Percentiles rank a stretch among this genome's conserved stretches.
These are phyloP conservation scores for Antennarius maculatus DNA, from an alignment of 2,797 vertebrate genomes.

Conservation along the genomic window DNA sequence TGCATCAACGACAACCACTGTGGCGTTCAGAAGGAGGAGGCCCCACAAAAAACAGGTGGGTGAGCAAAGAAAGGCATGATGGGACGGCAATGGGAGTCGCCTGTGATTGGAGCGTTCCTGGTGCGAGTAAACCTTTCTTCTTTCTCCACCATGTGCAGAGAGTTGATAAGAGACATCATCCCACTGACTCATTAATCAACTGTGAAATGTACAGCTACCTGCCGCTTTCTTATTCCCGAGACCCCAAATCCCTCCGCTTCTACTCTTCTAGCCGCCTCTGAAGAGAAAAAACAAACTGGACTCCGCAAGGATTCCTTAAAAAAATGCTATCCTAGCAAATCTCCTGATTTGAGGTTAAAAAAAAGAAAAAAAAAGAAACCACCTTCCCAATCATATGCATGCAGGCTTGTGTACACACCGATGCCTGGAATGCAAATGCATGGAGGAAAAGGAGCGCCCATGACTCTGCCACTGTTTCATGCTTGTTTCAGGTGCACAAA, in stretches of 20 bases:
- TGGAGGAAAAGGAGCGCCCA: conserved; percentile 11
- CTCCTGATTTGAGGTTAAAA: conserved; percentile 43
- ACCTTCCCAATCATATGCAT: conserved; percentile 26
- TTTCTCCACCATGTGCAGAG: conserved; percentile 74
- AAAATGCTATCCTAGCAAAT: conserved; percentile 61
- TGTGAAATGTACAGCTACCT: conserved; percentile 82
- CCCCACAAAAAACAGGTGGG: conserved; percentile 68
- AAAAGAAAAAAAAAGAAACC: conserved; percentile 8
- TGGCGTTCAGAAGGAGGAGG: conserved; percentile 50
- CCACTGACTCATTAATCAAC: conserved; percentile 84
- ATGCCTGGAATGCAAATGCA: conserved; percentile 7
- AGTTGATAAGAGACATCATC: conserved; percentile 83
- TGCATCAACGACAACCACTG: conserved; percentile 58
- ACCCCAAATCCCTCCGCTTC: conserved; percentile 61
- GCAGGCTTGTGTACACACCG: conserved; percentile 4
- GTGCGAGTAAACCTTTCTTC: conserved; percentile 74
- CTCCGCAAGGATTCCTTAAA: conserved; percentile 60
- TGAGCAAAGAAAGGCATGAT: conserved; percentile 72
- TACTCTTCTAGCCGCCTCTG: conserved; percentile 43
- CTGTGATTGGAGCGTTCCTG: conserved; percentile 74
- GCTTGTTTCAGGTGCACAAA: conserved; percentile 23
- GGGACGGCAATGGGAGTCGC: conserved; percentile 70
- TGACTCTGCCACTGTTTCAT: conserved; percentile 20
- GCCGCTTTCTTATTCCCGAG: conserved; percentile 75
- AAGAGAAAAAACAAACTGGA: conserved; percentile 71